Evolutionary conservation across 2,888 invertebrate species (phyloP), one percentile per base, ranked within the genome.

Genomic region (Agrochola litura): DNA sequence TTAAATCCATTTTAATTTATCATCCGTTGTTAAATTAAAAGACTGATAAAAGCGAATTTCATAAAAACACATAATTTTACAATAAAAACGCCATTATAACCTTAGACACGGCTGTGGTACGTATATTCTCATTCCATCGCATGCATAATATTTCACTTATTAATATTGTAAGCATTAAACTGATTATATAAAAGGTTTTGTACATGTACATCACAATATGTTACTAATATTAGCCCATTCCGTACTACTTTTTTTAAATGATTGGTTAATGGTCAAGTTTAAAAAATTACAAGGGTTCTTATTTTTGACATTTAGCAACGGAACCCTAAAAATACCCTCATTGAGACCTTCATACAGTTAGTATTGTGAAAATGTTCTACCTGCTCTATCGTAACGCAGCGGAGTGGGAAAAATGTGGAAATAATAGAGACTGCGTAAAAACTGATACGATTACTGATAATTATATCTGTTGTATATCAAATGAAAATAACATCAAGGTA

Each of bases 21-120:
- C 76, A 86, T 81, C 81, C 81, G 85, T 83, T 83, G 64, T 83
- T 88, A 86, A 88, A 87, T 85, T 86, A 92, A 93, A 95, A 96
- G 95, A 96, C 95, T 96, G 95, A 96, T 94, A 92, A 94, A 95
- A 95, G 95, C 95, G 95, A 96, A 95, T 96, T 96, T 95, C 91
- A 90, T 90, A 90, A 92, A 76, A 86, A 49, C 88, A 86, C 86
- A 89, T 89, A 91, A 90, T 86, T 87, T 86, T 84, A 89, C 88
- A 88, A 86, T 86, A 69, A 60, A 78, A 76, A 86, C 46, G 19
- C 37, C 79, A 79, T 75, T 89, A 87, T 41, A 64, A 58, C 46
- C 19, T 61, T 68, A 64, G 30, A 72, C 37, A 63, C 54, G 56
- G 70, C 25, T 61, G 41, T 76, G 60, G 76, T 70, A 56, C 68